Percentiles rank a stretch among this genome's conserved stretches.
These are phyloP conservation scores for Epirrhoe tristata DNA, from an alignment of 2,888 invertebrate genomes.

Conservation along the genomic window DNA sequence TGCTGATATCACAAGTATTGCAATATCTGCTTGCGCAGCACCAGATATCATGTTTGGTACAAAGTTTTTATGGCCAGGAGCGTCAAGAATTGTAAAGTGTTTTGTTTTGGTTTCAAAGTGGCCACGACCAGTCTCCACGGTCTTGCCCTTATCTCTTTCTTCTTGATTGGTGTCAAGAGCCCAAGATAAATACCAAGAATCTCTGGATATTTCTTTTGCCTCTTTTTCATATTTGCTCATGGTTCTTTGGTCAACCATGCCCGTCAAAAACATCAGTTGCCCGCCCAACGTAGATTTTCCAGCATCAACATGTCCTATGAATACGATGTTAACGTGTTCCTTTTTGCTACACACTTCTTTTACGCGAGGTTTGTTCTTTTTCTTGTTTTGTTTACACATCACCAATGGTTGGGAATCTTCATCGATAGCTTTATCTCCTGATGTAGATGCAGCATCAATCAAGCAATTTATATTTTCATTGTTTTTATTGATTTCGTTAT, in stretches of 20 bases:
- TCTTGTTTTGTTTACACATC: not conserved
- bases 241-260: slow-evolving; percentile 99
- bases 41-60: slow-evolving; percentile 99
- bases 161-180: slow-evolving; percentile 99
- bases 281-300: slow-evolving; percentile 13
- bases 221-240: slow-evolving; percentile 99
- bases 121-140: slow-evolving; percentile 99
- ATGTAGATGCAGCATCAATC: not conserved
- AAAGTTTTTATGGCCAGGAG: slow-evolving; percentile 99
- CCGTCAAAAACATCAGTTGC: slow-evolving; percentile 96
- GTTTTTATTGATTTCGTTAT: slow-evolving; percentile 2
- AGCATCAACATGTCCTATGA: slow-evolving; percentile 14
- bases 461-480: not conserved
- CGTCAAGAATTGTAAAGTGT: slow-evolving; percentile 99
- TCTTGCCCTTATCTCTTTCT: slow-evolving; percentile 97
- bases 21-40: slow-evolving; percentile 98
- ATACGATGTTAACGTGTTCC: slow-evolving; percentile 11
- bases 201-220: slow-evolving; percentile 99
- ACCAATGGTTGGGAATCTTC: slow-evolving; percentile 5
- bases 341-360: slow-evolving; percentile 6
- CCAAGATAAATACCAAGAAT: slow-evolving; percentile 99
- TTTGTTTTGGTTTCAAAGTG: slow-evolving; percentile 99
- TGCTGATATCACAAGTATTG: slow-evolving; percentile 98
- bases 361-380: not conserved
- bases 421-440: not conserved